These are phyloP conservation scores for Parnassius glacialis DNA, from an alignment of 2,888 invertebrate genomes.

Conservation along the genomic window DNA sequence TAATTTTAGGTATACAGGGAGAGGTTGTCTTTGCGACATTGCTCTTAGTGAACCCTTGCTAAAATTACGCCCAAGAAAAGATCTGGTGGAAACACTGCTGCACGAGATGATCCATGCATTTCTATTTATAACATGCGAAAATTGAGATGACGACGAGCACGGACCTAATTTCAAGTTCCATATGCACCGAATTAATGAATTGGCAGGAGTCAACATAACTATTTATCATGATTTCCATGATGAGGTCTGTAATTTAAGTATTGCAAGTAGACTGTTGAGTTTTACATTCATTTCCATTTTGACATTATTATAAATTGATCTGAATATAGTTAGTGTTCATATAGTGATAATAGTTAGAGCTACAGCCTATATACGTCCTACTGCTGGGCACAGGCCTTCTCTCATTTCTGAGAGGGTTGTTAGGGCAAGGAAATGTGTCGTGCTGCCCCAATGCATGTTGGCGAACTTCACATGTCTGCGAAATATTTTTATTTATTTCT, in stretches of 20 bases:
- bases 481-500: no score
- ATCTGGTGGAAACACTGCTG: conserved; percentile 96
- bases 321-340: no score
- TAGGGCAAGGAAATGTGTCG: no score
- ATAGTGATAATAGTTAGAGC: no score
- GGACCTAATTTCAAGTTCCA: conserved; percentile 96
- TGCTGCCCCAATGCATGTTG: no score
- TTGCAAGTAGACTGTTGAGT: neutral
- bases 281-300: no score
- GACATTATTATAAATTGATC: no score
- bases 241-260: conserved; percentile 83
- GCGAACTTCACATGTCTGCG: no score
- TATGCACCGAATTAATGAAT: conserved; percentile 95
- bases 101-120: conserved; percentile 99
- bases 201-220: conserved; percentile 92
- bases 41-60: conserved; percentile 94
- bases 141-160: conserved; percentile 95
- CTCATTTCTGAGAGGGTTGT: no score
- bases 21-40: conserved; percentile 89
- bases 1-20: conserved; percentile 83
- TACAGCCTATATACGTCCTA: no score
- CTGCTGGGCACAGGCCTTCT: no score
- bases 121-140: conserved; percentile 92
- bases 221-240: conserved; percentile 98
- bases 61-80: conserved; percentile 94